Evolutionary conservation across 2,113 vertebrate genomes (phyloP).

Genomic region (Pygoscelis antarcticus): DNA sequence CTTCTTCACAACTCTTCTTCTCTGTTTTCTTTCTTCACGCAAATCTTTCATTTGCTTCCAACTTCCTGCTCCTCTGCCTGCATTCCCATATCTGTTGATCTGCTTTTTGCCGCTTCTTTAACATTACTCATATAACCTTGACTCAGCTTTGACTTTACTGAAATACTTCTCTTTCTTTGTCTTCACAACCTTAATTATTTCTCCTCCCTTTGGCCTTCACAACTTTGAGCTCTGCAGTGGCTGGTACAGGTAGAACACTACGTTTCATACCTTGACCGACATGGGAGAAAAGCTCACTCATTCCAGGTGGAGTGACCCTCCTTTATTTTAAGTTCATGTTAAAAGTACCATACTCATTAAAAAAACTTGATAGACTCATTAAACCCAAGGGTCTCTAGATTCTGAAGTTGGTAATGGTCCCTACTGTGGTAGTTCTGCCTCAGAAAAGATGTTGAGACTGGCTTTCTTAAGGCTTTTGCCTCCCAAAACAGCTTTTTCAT

Average conservation of each 20-base stretch:
- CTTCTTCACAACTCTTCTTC: neutral
- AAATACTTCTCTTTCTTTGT: constrained; percentile 12
- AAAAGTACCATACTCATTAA: neutral
- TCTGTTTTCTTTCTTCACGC: neutral
- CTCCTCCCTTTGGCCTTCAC: neutral
- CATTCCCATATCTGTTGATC: constrained; percentile 11
- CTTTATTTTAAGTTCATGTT: neutral
- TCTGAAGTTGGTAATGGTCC: neutral
- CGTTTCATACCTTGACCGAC: neutral
- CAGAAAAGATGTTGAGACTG: neutral
- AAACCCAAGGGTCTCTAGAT: neutral
- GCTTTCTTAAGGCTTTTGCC: neutral
- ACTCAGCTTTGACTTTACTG: constrained; percentile 52
- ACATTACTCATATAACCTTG: constrained; percentile 58
- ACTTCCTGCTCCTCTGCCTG: constrained; percentile 43
- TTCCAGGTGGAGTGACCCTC: neutral
- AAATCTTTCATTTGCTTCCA: constrained; percentile 63
- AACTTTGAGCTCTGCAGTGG: neutral
- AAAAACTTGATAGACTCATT: neutral
- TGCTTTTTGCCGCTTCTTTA: constrained; percentile 39
- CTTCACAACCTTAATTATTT: neutral
- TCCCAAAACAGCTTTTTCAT: neutral
- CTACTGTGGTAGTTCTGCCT: neutral
- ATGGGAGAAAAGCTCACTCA: neutral
- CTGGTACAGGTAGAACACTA: neutral